Evolutionary conservation across 2,888 invertebrate species (phyloP), one percentile per base, ranked within the genome.

Genomic region (Carpatolechia fugitivella): DNA sequence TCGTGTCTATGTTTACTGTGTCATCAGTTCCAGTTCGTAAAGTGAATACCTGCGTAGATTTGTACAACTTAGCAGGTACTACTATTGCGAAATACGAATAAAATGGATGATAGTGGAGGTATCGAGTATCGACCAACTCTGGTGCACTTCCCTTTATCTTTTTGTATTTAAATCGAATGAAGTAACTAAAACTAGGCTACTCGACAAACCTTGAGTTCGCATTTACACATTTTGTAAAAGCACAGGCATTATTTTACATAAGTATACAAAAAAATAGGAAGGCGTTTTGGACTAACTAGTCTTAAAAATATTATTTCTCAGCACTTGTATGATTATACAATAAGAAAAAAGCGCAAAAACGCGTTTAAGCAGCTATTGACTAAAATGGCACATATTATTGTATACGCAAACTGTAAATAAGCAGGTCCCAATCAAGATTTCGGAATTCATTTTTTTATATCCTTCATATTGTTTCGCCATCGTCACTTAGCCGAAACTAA

Each of bases 381-480:
- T 63, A 65, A 61, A 61, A 56, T 60, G 60, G 57, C 58, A 60
- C 58, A 41, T 52, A 18, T 51, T 14, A 7, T 41, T 41, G 40
- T 40, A 18, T 29, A 14, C 30, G 41, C 31, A 33, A 18, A 68
- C 63, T 54, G 62, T 33, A 63, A 56, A 51, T 51, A 61, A 52
- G 59, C 56, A 58, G 74, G 74, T 77, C 77, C 76, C 76, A 76
- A 69, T 66, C 63, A 60, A 68, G 68, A 76, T 77, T 78, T 80
- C 79, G 74, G 80, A 85, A 79, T 82, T 80, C 85, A 85, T 74
- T 54, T 69, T 66, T 72, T 64, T 62, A 62, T n/a, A n/a, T n/a
- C n/a, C n/a, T n/a, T n/a, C n/a, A 63, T 64, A 61, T 68, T 69
- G 61, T 68, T 68, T 66, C 59, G 24, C 62, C 61, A 46, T 58